phyloP scores from a whole-genome alignment of 2,113 vertebrate genomes.

The Channa argus region DNA sequence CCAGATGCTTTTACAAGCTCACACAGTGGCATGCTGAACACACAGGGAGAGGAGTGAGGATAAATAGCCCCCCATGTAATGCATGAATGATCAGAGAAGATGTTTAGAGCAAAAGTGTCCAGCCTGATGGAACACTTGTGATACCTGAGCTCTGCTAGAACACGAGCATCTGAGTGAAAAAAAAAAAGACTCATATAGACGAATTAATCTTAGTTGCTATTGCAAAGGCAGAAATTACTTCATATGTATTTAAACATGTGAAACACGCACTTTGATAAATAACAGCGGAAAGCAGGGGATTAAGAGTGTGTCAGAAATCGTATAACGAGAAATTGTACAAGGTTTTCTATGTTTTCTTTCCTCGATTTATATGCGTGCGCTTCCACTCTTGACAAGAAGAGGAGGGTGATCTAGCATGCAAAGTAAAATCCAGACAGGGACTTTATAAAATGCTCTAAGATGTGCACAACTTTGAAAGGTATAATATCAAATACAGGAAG shows the following conservation, averaged over 20 bases:
- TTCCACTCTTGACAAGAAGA: conserved; percentile 53
- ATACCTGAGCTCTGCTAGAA: conserved; percentile 42
- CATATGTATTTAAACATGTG: conserved; percentile 29
- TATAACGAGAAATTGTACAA: conserved; percentile 34
- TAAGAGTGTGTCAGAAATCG: conserved; percentile 54
- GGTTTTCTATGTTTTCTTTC: conserved; percentile 26
- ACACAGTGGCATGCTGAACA: conserved; percentile 20
- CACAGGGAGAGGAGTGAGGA: conserved; percentile 11
- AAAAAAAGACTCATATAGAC: conserved; percentile 30
- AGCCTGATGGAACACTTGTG: conserved; percentile 10
- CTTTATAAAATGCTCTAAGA: conserved; percentile 70
- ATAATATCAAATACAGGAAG: conserved; percentile 74
- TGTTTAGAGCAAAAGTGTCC: conserved; percentile 14
- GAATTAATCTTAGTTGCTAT: conserved; percentile 32
- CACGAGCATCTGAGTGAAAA: conserved; percentile 13
- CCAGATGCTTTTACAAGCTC: conserved; percentile 25
- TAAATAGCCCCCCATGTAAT: neutral
- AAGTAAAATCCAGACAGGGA: conserved; percentile 67
- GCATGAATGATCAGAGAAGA: conserved; percentile 31
- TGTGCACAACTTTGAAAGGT: conserved; percentile 71
- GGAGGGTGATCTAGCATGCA: conserved; percentile 61
- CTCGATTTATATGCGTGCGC: conserved; percentile 45
- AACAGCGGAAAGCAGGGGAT: conserved; percentile 41
- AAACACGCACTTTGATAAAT: conserved; percentile 26
- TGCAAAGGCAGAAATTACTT: conserved; percentile 23